phyloP scores from a whole-genome alignment of 2,888 invertebrate species.

The Odontothrips loti region DNA sequence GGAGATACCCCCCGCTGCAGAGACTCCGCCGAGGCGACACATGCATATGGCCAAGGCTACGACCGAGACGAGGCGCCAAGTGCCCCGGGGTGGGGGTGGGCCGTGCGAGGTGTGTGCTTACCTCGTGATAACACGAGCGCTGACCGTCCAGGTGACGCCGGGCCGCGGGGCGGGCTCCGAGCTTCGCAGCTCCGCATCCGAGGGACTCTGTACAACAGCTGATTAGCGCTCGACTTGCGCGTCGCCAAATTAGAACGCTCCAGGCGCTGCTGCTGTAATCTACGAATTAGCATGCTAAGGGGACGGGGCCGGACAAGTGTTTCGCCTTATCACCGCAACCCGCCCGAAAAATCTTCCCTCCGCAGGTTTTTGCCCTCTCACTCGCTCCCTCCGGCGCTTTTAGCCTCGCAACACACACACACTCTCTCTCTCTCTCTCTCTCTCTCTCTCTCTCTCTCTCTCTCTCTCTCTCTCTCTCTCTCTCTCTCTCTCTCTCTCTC shows the following conservation, averaged over 20 bases:
- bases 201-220: neutral
- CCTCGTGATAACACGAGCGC: neutral
- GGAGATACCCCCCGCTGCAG: too few relatives aligned
- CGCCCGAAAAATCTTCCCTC: neutral
- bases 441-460: too few relatives aligned
- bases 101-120: neutral
- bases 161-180: neutral
- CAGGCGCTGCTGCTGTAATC: neutral
- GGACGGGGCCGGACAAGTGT: slow-evolving; percentile 17
- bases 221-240: neutral
- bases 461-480: too few relatives aligned
- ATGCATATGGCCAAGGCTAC: too few relatives aligned
- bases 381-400: neutral
- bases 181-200: too few relatives aligned
- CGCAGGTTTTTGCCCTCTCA: neutral
- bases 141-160: neutral
- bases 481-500: too few relatives aligned
- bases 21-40: neutral
- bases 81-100: neutral
- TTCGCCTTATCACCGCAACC: neutral
- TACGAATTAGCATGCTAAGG: slow-evolving; percentile 22
- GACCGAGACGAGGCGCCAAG: too few relatives aligned
- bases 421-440: too few relatives aligned
- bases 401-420: too few relatives aligned
- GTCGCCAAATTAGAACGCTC: neutral